Evolutionary conservation across 2,113 vertebrate genomes (phyloP), one percentile per base, ranked within the genome.

Genomic region (Catharus minimus): DNA sequence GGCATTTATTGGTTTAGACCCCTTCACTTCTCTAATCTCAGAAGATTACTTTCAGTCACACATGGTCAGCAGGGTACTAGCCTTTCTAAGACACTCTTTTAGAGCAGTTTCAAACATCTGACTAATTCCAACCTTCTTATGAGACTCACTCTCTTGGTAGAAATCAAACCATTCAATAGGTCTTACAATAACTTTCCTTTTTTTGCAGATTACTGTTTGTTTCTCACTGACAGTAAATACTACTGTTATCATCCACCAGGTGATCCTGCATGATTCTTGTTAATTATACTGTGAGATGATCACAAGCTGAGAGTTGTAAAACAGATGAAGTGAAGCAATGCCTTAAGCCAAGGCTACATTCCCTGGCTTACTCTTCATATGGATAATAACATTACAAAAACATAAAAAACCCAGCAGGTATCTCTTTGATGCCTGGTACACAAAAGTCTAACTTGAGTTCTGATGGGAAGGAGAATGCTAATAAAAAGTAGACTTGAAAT

Each of bases 1-100:
- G 49, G 39, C 53, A 24, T 77, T 91, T 92, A 91, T 74, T 95
- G 85, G 56, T 86, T 95, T 94, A 95, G n/a, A 92, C n/a, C 26
- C 52, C 26, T 91, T 88, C 33, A 72, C 44, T 94, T 89, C 76
- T 81, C n/a, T 86, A 93, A 94, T 92, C 84, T 95, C 88, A 81
- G 75, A 92, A 88, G 89, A 91, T 92, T 86, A 60, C 61, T 86
- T 88, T 75, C 65, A 78, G 80, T 88, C 82, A 91, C 88, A 94
- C 15, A 74, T 90, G 88, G 83, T 72, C 88, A 95, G 76, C 80
- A 78, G 86, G 49, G 36, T 95, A 73, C 68, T 86, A 78, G 69
- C 86, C 68, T 90, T 75, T 90, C 68, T 81, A 86, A 57, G 27
- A 72, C 41, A 61, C 38, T 81, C 38, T 81, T 91, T 88, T 75